phyloP scores from a whole-genome alignment of 2,113 vertebrate species.

The Psittacula cyanocephala region DNA sequence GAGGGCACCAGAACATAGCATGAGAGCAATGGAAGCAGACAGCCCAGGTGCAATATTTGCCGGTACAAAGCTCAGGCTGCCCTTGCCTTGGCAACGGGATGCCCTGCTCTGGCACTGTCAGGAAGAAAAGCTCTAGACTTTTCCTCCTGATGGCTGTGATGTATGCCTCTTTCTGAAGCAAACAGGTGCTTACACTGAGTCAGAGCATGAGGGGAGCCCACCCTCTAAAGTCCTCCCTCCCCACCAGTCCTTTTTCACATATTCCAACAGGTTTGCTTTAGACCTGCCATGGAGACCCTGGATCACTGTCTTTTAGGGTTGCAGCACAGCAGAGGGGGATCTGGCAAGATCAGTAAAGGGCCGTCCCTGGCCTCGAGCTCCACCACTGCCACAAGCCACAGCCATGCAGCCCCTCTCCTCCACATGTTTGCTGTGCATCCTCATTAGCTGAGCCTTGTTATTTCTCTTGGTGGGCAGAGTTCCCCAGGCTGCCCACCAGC shows the following conservation, averaged over 20 bases:
- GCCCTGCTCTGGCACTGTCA: not conserved
- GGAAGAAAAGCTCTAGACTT: not conserved
- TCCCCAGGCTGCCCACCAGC: not conserved
- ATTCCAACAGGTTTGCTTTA: not conserved
- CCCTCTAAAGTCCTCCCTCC: rapidly evolving
- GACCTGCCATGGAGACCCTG: not conserved
- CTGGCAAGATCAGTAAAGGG: not conserved
- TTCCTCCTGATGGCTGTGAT: not conserved
- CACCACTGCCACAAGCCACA: rapidly evolving
- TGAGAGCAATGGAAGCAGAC: not conserved
- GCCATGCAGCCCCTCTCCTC: not conserved
- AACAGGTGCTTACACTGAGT: not conserved
- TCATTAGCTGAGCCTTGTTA: not conserved
- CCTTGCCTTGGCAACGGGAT: not conserved
- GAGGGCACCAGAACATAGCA: not conserved
- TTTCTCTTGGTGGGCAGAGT: not conserved
- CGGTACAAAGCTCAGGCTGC: not conserved
- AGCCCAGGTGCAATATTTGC: not conserved
- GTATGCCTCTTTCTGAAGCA: not conserved
- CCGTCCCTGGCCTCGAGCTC: not conserved
- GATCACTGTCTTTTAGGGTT: not conserved
- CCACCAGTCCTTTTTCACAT: not conserved
- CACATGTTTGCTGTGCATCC: not conserved
- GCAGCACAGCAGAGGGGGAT: rapidly evolving
- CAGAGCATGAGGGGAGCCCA: rapidly evolving